Base-by-base conservation (phyloP, 2,797 vertebrate species). In the Craterocephalus amniculus region DNA sequence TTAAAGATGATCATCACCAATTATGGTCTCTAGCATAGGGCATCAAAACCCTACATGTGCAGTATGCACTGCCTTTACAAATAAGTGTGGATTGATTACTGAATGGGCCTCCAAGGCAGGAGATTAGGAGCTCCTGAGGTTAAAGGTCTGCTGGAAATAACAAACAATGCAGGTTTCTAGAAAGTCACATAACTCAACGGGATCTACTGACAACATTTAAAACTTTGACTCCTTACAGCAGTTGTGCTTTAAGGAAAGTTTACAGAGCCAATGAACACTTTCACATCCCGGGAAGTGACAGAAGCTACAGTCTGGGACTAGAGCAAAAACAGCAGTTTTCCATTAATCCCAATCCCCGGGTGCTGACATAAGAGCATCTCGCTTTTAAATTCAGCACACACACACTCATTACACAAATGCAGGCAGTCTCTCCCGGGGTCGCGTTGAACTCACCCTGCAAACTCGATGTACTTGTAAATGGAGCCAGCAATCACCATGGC, bases 381-480 rank as follows among this genome's bases (percentile, higher is more conserved):
- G 16, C 29, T 26, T 34, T n/a, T 27, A 29, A 29, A 26, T 29
- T 45, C 10, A 35, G 6, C 22, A 29, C 13, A 27, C 7, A 65
- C 8, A n/a, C 34, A 58, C 29, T 14, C 24, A 22, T 22, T 22
- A 58, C 57, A 58, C 38, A 73, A 81, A 77, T 43, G 63, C 79
- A 73, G 64, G 58, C 67, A 70, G 55, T 2, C 76, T 87, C 68
- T 76, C 74, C 62, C 43, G 34, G 52, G 66, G 83, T 87, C 79
- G 74, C 27, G 67, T 68, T 90, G 0, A 66, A 98, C 97, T 97
- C 91, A 99, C 97, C 97, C 97, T 72, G 96, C 93, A 83, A 97
- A 99, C 88, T 99, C 97, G 13, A 99, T 99, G 91, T 99, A 99
- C 91, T 99, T 99, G 93, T 99, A 99, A 94, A 99, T 98, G 76